phyloP scores from a whole-genome alignment of 2,113 vertebrate species.

The Triplophysa siluroides region DNA sequence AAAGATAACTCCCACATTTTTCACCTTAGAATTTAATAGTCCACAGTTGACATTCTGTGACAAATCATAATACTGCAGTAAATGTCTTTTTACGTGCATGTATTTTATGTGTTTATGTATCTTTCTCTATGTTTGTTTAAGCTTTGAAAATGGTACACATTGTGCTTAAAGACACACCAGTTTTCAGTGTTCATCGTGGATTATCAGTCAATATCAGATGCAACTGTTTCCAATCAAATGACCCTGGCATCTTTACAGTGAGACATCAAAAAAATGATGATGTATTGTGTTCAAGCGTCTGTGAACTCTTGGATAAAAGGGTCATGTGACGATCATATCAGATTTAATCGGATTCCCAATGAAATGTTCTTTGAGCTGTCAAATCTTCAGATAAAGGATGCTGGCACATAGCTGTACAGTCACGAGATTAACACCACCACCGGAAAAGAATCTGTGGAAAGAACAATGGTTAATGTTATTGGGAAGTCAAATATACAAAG shows the following conservation, averaged over 20 bases:
- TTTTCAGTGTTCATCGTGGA: slow-evolving; percentile 21
- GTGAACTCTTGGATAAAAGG: not conserved
- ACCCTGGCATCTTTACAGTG: not conserved
- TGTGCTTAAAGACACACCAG: no score
- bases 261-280: not conserved
- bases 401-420: slow-evolving; percentile 34
- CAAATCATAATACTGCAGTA: no score
- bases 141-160: no score
- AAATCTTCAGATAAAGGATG: slow-evolving; percentile 39
- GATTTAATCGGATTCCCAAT: slow-evolving; percentile 23
- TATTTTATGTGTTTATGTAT: no score
- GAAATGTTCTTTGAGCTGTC: slow-evolving; percentile 36
- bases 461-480: slow-evolving; percentile 21
- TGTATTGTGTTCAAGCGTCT: not conserved
- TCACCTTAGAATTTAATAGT: no score
- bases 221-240: not conserved
- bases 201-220: slow-evolving; percentile 24
- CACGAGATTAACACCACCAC: slow-evolving; percentile 22
- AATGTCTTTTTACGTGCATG: no score
- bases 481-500: slow-evolving; percentile 25
- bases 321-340: slow-evolving; percentile 4
- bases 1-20: no score
- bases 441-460: not conserved
- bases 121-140: no score
- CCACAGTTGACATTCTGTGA: no score